These are phyloP conservation scores for Carposina sasakii DNA, from an alignment of 1,140 invertebrate species.

Conservation along the genomic window DNA sequence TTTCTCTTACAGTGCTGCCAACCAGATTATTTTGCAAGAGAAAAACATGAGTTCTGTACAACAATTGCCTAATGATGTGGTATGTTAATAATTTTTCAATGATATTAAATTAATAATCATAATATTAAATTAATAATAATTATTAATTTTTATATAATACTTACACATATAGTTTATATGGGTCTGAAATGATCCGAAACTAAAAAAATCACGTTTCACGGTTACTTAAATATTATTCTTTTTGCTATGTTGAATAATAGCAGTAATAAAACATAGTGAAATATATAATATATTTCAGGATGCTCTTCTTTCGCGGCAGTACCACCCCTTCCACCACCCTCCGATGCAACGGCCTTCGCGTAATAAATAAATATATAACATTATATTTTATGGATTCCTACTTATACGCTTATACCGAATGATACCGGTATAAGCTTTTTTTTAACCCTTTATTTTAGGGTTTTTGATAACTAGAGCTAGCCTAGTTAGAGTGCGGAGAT, in stretches of 20 bases:
- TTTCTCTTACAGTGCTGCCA: conserved; percentile 50
- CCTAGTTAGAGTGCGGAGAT: conserved; percentile 4
- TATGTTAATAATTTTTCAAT: conserved; percentile 23
- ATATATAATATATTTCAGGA: too few species aligned
- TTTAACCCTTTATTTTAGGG: conserved; percentile 13
- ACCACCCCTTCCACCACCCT: conserved; percentile 61
- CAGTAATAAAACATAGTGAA: too few species aligned
- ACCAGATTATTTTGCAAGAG: conserved; percentile 62
- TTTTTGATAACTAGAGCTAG: conserved; percentile 11
- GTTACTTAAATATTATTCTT: too few species aligned
- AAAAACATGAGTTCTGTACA: conserved; percentile 34
- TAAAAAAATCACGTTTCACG: too few species aligned
- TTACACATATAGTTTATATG: too few species aligned
- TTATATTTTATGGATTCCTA: conserved; percentile 28
- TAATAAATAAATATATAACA: conserved; percentile 38
- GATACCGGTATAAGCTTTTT: conserved; percentile 42
- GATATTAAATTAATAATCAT: too few species aligned
- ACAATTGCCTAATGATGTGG: conserved; percentile 38
- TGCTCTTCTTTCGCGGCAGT: conserved; percentile 45
- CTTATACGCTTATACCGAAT: conserved; percentile 33
- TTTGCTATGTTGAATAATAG: too few species aligned
- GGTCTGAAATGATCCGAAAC: too few species aligned
- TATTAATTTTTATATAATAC: too few species aligned
- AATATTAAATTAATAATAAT: too few species aligned
- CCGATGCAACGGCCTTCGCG: conserved; percentile 45